These are phyloP conservation scores for Augochlorella aurata DNA, from an alignment of 2,888 invertebrate genomes.

Conservation along the genomic window DNA sequence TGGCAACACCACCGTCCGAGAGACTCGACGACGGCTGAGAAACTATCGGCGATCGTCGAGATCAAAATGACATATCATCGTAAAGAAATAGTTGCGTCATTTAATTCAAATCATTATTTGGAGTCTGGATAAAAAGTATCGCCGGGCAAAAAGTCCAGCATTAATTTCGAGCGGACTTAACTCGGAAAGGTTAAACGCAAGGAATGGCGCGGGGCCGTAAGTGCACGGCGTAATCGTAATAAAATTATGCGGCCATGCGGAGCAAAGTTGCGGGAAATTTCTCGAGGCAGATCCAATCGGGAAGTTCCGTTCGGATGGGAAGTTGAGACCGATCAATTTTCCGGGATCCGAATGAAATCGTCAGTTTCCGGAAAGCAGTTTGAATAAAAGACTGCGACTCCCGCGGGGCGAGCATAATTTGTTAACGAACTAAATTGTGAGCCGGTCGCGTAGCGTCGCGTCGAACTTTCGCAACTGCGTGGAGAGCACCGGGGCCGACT, in stretches of 20 bases:
- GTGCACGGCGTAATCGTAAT: background rate
- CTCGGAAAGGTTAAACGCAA: no score
- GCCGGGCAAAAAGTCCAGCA: no score
- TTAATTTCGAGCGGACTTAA: no score
- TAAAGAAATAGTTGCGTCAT: no score
- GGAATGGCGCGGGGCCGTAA: no score
- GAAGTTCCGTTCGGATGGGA: background rate
- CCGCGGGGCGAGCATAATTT: slow-evolving; percentile 20
- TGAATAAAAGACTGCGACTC: slow-evolving; percentile 36
- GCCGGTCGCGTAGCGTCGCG: slow-evolving; percentile 11
- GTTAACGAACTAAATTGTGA: slow-evolving; percentile 46
- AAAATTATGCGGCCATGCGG: background rate
- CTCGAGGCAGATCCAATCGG: background rate
- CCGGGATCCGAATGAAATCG: slow-evolving; percentile 2
- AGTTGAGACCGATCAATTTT: background rate
- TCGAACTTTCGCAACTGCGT: slow-evolving; percentile 44
- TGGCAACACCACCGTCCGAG: background rate
- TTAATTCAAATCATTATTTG: no score
- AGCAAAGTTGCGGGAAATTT: background rate
- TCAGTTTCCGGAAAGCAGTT: background rate
- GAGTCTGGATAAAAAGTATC: no score
- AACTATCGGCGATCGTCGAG: background rate
- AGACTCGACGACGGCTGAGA: background rate
- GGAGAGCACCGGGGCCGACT: background rate
- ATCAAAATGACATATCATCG: no score